Evolutionary conservation across 2,797 vertebrate species (phyloP).

Genomic region (Aulostomus chinensis): DNA sequence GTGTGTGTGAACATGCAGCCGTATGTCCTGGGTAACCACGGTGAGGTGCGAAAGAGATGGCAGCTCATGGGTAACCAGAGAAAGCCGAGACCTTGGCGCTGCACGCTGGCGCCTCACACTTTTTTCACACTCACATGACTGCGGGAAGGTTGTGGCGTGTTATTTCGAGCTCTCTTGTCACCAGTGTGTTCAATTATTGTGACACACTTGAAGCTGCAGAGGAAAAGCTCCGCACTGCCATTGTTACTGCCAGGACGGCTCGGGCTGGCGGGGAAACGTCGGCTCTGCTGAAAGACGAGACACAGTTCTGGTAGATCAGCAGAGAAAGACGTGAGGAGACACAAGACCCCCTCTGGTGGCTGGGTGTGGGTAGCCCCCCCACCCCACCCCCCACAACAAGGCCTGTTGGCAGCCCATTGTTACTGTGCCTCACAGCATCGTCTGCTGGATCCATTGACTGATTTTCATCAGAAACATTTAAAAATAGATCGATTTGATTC

Average conservation of each 20-base stretch:
- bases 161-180: slow-evolving; percentile 63
- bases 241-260: slow-evolving; percentile 7
- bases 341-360: slow-evolving; percentile 6
- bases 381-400: slow-evolving; percentile 8
- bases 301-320: slow-evolving; percentile 13
- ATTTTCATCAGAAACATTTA: neutral
- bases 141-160: slow-evolving; percentile 46
- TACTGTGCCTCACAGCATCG: slow-evolving; percentile 8
- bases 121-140: slow-evolving; percentile 19
- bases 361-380: neutral
- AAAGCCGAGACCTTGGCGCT: slow-evolving; percentile 72
- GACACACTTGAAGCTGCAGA: slow-evolving; percentile 28
- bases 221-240: slow-evolving; percentile 17
- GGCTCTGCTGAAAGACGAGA: slow-evolving; percentile 32
- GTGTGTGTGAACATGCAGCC: slow-evolving; percentile 12
- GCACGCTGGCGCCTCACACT: slow-evolving; percentile 66
- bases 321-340: slow-evolving; percentile 16
- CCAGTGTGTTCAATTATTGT: slow-evolving; percentile 45
- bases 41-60: slow-evolving; percentile 65
- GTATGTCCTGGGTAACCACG: slow-evolving; percentile 22
- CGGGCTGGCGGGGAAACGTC: slow-evolving; percentile 25
- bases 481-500: neutral
- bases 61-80: slow-evolving; percentile 79
- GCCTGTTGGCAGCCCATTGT: slow-evolving; percentile 33
- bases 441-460: neutral